Evolutionary conservation across 2,888 invertebrate genomes (phyloP).

Genomic region (Amitus sp.): DNA sequence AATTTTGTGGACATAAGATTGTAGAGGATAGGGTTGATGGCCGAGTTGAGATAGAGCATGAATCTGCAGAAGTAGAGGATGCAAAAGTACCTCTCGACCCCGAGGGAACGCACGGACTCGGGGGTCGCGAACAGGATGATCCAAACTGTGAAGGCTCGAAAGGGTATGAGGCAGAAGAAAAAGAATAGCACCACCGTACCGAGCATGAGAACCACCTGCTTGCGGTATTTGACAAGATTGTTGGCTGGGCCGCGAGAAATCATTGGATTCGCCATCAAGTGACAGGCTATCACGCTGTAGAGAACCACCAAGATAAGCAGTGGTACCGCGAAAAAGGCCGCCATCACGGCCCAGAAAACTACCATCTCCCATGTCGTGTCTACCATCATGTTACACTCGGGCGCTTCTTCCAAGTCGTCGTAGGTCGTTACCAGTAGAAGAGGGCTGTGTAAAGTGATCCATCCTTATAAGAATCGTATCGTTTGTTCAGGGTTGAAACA

Average conservation of each 20-base stretch:
- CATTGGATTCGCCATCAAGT: constrained; percentile 83
- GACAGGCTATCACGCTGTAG: constrained; percentile 86
- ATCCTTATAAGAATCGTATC: too few relatives aligned
- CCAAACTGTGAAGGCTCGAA: constrained; percentile 88
- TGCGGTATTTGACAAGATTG: constrained; percentile 77
- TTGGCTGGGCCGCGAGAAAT: constrained; percentile 72
- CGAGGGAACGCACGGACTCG: constrained; percentile 73
- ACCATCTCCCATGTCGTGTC: constrained; percentile 78
- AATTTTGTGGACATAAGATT: constrained; percentile 94
- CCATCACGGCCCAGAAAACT: constrained; percentile 83
- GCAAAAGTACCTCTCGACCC: constrained; percentile 84
- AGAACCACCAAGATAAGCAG: constrained; percentile 82
- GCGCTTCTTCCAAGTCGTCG: constrained; percentile 72
- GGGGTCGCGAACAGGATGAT: constrained; percentile 81
- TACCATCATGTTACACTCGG: constrained; percentile 84
- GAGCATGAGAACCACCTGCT: constrained; percentile 86
- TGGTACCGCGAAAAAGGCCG: constrained; percentile 87
- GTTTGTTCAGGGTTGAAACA: too few relatives aligned
- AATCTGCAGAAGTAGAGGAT: constrained; percentile 86
- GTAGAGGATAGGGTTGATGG: constrained; percentile 90
- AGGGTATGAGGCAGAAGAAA: constrained; percentile 89
- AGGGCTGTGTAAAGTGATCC: constrained; percentile 74
- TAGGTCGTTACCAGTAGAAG: constrained; percentile 84
- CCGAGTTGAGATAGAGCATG: constrained; percentile 90
- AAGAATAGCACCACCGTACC: constrained; percentile 91